phyloP scores from a whole-genome alignment of 2,888 invertebrate species.

The Sussaba pulchella region DNA sequence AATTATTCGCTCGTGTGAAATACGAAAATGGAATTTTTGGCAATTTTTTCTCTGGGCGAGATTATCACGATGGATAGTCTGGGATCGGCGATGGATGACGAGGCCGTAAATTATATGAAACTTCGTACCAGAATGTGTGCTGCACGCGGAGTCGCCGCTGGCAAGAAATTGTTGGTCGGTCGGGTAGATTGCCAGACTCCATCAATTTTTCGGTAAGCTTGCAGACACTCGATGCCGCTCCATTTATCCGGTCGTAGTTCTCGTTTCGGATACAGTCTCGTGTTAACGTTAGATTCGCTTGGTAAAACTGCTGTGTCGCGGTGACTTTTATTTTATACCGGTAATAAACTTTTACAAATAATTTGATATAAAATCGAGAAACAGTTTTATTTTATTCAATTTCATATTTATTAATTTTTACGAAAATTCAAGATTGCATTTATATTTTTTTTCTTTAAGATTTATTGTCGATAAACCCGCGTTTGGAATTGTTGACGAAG shows the following conservation, averaged over 20 bases:
- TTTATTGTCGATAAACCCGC: no score
- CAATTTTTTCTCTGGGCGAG: slow-evolving; percentile 2
- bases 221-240: slow-evolving; percentile 11
- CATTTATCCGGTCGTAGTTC: slow-evolving; percentile 7
- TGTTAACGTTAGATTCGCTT: background rate
- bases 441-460: no score
- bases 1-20: background rate
- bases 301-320: background rate
- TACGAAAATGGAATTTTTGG: background rate
- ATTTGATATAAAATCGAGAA: background rate
- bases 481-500: no score
- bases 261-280: background rate
- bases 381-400: no score
- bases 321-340: no score
- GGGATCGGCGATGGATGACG: slow-evolving; percentile 4
- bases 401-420: no score
- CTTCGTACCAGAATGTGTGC: background rate
- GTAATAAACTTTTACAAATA: background rate
- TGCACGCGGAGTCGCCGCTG: background rate
- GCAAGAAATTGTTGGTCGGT: background rate
- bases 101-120: background rate
- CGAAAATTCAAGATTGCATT: no score
- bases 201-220: slow-evolving; percentile 25
- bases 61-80: slow-evolving; percentile 8
- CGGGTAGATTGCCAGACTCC: background rate